These are phyloP conservation scores for Scaptomyza pallida DNA, from an alignment of 1,140 invertebrate genomes.

Conservation along the genomic window DNA sequence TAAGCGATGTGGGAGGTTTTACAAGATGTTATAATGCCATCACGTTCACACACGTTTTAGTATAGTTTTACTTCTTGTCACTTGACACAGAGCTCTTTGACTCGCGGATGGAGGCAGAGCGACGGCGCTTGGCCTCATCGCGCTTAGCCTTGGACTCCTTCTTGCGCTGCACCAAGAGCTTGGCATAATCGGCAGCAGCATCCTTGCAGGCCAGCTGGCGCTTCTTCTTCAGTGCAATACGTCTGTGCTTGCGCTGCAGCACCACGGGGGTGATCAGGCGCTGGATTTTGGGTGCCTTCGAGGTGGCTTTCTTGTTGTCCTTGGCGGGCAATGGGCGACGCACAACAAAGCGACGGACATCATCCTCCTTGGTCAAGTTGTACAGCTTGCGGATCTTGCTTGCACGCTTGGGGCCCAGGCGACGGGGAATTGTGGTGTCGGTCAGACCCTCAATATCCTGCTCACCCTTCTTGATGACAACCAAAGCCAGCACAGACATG, in stretches of 20 bases:
- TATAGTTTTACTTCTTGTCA: conserved; percentile 82
- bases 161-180: conserved; percentile 96
- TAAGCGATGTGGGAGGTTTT: conserved; percentile 34
- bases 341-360: conserved; percentile 98
- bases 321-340: conserved; percentile 95
- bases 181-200: conserved; percentile 96
- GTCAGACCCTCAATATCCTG: conserved; percentile 99
- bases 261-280: conserved; percentile 97
- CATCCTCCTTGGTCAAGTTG: conserved; percentile 98
- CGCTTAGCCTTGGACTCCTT: conserved; percentile 98
- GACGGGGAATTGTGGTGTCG: conserved; percentile 95
- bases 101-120: conserved; percentile 91
- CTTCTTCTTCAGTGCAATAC: conserved; percentile 95
- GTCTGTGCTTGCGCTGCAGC: conserved; percentile 95
- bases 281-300: conserved; percentile 99
- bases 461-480: conserved; percentile 98
- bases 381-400: conserved; percentile 99
- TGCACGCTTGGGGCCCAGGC: conserved; percentile 98
- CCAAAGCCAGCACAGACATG: conserved; percentile 96
- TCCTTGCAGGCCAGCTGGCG: conserved; percentile 94
- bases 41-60: conserved; percentile 19
- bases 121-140: conserved; percentile 89
- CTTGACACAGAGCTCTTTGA: conserved; percentile 86
- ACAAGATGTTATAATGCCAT: conserved; percentile 9
- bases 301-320: conserved; percentile 93